These are phyloP conservation scores for Falco concolor DNA, from an alignment of 2,797 vertebrate species.

Conservation along the genomic window DNA sequence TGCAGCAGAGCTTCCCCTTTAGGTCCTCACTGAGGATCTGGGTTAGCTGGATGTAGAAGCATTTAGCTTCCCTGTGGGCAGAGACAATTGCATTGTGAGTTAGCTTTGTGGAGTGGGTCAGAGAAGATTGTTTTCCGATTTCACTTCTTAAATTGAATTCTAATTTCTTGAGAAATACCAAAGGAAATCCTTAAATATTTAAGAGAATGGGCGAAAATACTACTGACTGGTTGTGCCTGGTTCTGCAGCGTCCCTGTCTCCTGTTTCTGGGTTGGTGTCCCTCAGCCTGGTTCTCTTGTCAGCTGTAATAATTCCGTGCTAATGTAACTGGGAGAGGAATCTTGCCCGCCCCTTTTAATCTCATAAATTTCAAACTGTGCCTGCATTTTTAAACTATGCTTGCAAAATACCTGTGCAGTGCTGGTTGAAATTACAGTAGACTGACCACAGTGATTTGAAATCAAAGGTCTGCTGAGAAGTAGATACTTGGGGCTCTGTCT, in stretches of 20 bases:
- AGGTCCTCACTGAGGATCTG: not conserved
- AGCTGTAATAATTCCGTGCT: not conserved
- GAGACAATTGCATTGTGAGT: not conserved
- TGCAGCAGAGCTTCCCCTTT: not conserved
- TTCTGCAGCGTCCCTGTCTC: not conserved
- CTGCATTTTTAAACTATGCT: not conserved
- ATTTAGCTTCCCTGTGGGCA: not conserved
- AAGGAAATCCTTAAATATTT: not conserved
- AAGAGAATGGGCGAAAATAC: not conserved
- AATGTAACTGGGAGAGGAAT: not conserved
- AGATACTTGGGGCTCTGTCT: conserved; percentile 27
- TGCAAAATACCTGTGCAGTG: not conserved
- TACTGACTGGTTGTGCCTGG: not conserved
- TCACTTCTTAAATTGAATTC: not conserved
- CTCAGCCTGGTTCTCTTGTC: not conserved
- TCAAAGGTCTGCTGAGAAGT: conserved; percentile 12
- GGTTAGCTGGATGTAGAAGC: not conserved
- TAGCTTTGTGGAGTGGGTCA: not conserved
- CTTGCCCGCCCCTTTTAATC: not conserved
- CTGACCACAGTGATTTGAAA: not conserved
- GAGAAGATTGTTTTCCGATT: not conserved
- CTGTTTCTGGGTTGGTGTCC: not conserved
- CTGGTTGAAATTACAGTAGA: conserved; percentile 47
- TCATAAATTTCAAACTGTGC: not conserved
- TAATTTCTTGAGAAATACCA: not conserved